Conservation (phyloP, 2,113 vertebrate genomes). For the Regulus satrapa region DNA sequence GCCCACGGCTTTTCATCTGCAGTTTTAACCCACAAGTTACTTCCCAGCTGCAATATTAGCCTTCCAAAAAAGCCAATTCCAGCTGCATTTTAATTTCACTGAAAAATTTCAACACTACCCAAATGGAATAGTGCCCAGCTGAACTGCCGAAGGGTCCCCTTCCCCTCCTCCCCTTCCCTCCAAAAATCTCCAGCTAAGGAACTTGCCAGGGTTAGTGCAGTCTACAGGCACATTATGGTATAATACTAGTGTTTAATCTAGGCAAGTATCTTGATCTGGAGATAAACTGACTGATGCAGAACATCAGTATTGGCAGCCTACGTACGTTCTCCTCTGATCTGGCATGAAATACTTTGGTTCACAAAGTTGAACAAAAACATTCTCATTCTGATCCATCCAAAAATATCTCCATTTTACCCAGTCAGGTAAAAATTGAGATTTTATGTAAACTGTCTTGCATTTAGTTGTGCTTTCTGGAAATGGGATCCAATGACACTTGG, state of each 20-base stretch:
- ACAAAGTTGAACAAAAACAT: background rate
- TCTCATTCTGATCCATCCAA: background rate
- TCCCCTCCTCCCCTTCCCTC: background rate
- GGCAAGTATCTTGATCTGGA: background rate
- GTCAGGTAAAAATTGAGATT: background rate
- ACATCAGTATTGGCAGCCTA: background rate
- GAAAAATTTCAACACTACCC: background rate
- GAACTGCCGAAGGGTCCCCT: background rate
- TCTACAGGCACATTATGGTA: background rate
- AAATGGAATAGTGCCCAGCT: background rate
- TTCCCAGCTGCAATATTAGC: background rate
- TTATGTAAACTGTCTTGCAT: background rate
- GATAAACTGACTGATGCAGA: background rate
- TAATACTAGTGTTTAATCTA: background rate
- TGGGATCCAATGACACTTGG: background rate
- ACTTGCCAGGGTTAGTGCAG: background rate
- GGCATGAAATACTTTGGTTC: background rate
- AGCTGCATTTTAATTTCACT: background rate
- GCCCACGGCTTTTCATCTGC: background rate
- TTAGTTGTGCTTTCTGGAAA: background rate
- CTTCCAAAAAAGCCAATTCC: background rate
- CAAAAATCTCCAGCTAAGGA: fast-evolving
- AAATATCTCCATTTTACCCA: background rate
- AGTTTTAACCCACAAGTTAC: background rate
- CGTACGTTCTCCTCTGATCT: background rate